These are phyloP conservation scores for Anisognathus igniventris DNA, from an alignment of 2,797 vertebrate species.

Conservation along the genomic window DNA sequence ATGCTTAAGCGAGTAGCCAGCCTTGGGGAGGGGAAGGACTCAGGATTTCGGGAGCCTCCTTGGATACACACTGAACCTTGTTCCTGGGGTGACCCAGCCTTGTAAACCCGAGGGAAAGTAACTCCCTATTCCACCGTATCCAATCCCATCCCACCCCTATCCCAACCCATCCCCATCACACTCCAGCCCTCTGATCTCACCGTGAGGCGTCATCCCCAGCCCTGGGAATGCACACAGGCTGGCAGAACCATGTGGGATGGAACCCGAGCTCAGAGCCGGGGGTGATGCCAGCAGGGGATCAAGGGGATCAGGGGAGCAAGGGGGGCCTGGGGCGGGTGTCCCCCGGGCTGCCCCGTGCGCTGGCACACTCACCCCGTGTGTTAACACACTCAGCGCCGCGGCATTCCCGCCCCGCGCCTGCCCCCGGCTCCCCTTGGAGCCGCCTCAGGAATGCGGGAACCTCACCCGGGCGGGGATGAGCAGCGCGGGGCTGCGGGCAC, in stretches of 20 bases:
- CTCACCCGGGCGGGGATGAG: not conserved
- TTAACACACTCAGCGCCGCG: not conserved
- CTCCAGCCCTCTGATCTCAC: not conserved
- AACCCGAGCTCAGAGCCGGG: not conserved
- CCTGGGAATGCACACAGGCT: not conserved
- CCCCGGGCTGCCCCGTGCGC: not conserved
- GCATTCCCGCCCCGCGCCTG: not conserved
- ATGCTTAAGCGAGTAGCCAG: constrained; percentile 11
- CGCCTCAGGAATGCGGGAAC: not conserved
- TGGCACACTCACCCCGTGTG: not conserved
- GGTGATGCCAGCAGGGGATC: fast-evolving
- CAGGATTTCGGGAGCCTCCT: not conserved
- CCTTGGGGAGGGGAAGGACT: constrained; percentile 32
- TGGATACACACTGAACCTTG: not conserved
- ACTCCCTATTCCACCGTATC: not conserved
- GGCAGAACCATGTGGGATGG: fast-evolving
- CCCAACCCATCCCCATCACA: not conserved
- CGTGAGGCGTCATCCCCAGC: not conserved
- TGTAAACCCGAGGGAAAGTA: not conserved
- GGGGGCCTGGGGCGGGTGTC: fast-evolving
- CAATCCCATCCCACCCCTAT: not conserved
- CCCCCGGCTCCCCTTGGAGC: not conserved
- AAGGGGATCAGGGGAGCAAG: fast-evolving
- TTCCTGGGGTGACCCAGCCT: not conserved
- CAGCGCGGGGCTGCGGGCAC: not conserved